Evolutionary conservation across 2,888 invertebrate genomes (phyloP), one percentile per base, ranked within the genome.

Genomic region (Blomia tropicalis): DNA sequence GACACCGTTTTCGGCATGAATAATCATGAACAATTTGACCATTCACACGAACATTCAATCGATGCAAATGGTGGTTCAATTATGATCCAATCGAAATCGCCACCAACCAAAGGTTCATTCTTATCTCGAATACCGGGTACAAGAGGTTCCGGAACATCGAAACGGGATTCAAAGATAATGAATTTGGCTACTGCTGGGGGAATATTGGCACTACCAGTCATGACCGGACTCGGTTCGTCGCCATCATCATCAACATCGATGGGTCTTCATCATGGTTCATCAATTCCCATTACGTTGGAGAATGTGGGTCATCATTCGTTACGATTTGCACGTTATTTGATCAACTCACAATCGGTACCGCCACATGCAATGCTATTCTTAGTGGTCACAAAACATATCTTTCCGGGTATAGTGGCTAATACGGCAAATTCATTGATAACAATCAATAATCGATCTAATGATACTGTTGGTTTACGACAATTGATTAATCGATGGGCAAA

Each of bases 401-500:
- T 62, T 29, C 62, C 62, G 19, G 22, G n/a, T 4, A 22, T 62
- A 29, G 62, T 54, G 11, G 31, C 54, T n/a, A 25, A 29, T 27
- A 32, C 36, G 4, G 31, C 56, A 1, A 27, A 19, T 22, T 17
- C 23, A 43, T 25, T 36, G 29, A 43, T 1, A 27, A 56, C 25
- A 14, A 56, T 14, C 14, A 47, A 47, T 27, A 7, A 19, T 11
- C 51, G 7, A n/a, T 27, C 22, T 22, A 22, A 7, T 27, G 51
- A 47, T 7, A 47, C 51, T 7, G n/a, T n/a, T 7, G 51, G 51
- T 11, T 19, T 47, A n/a, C 22, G 25, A n/a, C 31, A 31, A 36
- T 11, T 56, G 32, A 56, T 56, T 14, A 51, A 43, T 11, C 27
- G 53, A 73, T 98, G 96, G 95, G 95, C 95, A 2, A 96, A 95